These are phyloP conservation scores for Psilopsiagon aymara DNA, from an alignment of 2,113 vertebrate genomes.

Conservation along the genomic window DNA sequence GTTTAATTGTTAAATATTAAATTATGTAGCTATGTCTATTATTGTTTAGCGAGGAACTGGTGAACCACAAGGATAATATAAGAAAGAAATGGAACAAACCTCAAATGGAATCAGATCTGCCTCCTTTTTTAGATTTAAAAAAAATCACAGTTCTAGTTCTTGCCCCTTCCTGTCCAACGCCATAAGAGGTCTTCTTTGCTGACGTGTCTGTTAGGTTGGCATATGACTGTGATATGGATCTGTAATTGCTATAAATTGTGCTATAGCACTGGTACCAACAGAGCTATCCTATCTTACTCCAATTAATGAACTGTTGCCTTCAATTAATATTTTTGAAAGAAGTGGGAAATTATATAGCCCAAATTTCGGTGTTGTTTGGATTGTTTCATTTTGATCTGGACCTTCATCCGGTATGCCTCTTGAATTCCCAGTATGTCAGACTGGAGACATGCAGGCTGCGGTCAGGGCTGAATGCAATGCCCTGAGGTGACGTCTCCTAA, in stretches of 20 bases:
- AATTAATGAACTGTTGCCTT: background rate
- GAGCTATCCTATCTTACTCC: background rate
- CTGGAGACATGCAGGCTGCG: background rate
- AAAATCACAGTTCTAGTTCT: background rate
- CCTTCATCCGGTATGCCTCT: background rate
- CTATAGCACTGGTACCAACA: background rate
- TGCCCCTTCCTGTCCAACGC: background rate
- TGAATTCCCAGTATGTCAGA: background rate
- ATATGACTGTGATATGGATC: background rate
- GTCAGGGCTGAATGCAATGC: background rate
- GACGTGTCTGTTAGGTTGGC: background rate
- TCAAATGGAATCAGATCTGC: slow-evolving; percentile 11
- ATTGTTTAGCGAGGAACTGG: background rate
- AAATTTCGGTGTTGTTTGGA: background rate
- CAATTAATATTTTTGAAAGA: background rate
- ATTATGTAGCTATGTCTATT: slow-evolving; percentile 7
- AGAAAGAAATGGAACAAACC: slow-evolving; percentile 21
- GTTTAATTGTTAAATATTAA: slow-evolving; percentile 35
- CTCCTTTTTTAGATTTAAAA: background rate
- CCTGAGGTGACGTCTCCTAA: background rate
- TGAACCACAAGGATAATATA: slow-evolving; percentile 44
- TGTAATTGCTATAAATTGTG: background rate
- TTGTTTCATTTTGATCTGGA: background rate
- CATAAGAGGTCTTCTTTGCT: background rate
- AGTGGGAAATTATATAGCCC: background rate